A percentile compares a stretch with the other conserved stretches of the same genome.
phyloP scores from a whole-genome alignment of 2,113 vertebrate genomes.

The Setophaga coronata region DNA sequence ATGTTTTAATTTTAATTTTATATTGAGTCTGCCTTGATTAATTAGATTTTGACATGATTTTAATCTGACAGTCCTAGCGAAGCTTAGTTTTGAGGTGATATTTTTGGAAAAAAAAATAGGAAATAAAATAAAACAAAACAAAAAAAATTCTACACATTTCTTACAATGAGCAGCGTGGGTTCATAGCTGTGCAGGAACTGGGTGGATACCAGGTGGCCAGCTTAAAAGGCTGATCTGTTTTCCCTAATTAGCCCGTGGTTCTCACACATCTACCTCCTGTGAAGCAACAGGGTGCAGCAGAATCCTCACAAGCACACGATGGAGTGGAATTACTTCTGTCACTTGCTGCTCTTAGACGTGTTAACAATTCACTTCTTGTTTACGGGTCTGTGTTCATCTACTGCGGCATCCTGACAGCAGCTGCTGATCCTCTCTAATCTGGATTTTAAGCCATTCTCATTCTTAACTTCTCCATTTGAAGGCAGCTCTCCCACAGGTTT shows the following conservation, averaged over 20 bases:
- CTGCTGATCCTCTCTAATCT: constrained; percentile 19
- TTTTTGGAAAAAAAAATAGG: neutral
- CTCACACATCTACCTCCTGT: constrained; percentile 2
- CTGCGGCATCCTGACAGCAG: neutral
- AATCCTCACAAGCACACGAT: neutral
- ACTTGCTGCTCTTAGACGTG: neutral
- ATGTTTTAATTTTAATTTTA: constrained; percentile 10
- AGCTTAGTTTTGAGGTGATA: neutral
- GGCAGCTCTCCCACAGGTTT: neutral
- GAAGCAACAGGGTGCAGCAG: neutral
- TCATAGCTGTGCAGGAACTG: neutral
- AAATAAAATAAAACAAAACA: neutral
- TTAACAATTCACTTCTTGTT: constrained; percentile 35
- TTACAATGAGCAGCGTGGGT: constrained; percentile 22
- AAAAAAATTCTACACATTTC: neutral
- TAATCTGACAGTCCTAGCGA: neutral
- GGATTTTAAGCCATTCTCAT: neutral
- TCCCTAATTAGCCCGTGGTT: constrained; percentile 26
- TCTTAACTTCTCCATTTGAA: neutral
- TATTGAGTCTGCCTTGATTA: neutral
- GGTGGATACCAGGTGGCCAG: constrained; percentile 36
- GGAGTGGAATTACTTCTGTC: neutral
- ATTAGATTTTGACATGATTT: neutral
- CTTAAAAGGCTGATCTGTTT: constrained; percentile 10
- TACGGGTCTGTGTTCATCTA: neutral